These are phyloP conservation scores for Panurus biarmicus DNA, from an alignment of 2,113 vertebrate species.

Conservation along the genomic window DNA sequence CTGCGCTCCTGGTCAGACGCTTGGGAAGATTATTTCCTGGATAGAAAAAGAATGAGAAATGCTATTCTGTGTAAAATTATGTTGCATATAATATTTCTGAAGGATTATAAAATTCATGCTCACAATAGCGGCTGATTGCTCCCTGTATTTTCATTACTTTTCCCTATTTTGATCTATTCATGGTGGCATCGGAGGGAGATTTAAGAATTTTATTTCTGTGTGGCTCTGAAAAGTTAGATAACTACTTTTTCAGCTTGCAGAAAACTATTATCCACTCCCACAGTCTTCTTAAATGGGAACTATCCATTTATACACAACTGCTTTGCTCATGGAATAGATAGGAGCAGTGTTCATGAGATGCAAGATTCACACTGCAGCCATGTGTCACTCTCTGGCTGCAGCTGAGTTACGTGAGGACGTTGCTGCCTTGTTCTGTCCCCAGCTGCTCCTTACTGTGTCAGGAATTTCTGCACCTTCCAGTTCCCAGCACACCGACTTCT, in stretches of 20 bases:
- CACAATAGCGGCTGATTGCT: conserved; percentile 52
- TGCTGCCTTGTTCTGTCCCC: neutral
- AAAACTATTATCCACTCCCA: neutral
- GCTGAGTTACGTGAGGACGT: neutral
- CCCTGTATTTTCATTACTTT: conserved; percentile 22
- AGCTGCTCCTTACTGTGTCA: neutral
- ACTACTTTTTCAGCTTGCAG: neutral
- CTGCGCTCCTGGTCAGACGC: neutral
- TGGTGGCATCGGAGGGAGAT: neutral
- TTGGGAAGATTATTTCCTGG: conserved; percentile 24
- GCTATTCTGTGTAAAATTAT: conserved; percentile 21
- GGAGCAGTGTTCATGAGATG: neutral
- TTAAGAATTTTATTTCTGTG: neutral
- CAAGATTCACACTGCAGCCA: neutral
- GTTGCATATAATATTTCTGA: conserved; percentile 22
- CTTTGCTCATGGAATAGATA: neutral
- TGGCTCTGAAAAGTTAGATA: neutral
- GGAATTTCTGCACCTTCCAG: neutral
- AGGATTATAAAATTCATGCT: conserved; percentile 8
- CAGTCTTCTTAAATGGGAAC: neutral
- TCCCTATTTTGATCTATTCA: conserved; percentile 15
- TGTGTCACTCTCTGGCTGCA: neutral
- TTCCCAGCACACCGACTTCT: neutral
- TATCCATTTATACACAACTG: neutral
- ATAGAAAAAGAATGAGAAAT: conserved; percentile 10